These are phyloP conservation scores for Ommatoiulus sabulosus DNA, from an alignment of 2,888 invertebrate species.

Conservation along the genomic window DNA sequence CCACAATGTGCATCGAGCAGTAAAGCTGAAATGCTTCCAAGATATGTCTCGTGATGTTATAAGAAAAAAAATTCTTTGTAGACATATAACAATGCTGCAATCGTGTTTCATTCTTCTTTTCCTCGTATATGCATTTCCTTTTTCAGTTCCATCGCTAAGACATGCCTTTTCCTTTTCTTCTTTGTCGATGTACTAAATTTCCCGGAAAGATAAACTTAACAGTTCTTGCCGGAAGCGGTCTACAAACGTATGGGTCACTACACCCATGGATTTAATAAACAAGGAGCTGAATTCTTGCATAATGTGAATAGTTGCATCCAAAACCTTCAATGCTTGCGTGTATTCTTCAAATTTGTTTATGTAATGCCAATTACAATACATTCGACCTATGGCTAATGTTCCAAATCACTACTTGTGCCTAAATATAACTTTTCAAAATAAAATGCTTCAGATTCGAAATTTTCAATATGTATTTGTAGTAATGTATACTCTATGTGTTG, in stretches of 20 bases:
- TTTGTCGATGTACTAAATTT: neutral
- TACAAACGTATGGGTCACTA: conserved; percentile 9
- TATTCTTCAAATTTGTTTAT: no score
- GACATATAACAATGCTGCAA: neutral
- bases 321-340: neutral
- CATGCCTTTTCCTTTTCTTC: neutral
- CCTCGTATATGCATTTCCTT: neutral
- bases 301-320: neutral
- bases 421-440: no score
- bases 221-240: conserved; percentile 7
- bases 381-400: no score
- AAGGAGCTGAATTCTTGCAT: neutral
- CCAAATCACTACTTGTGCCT: no score
- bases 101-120: neutral
- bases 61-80: neutral
- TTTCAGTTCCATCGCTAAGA: neutral
- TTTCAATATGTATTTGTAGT: no score
- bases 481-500: no score
- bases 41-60: neutral
- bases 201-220: conserved; percentile 12
- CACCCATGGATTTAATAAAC: neutral
- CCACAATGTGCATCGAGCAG: neutral
- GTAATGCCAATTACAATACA: no score
- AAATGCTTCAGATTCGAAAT: no score
- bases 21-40: neutral